Base-by-base conservation (phyloP, 53 echinoderm and acorn worm species). In the Holothuria leucospilota region DNA sequence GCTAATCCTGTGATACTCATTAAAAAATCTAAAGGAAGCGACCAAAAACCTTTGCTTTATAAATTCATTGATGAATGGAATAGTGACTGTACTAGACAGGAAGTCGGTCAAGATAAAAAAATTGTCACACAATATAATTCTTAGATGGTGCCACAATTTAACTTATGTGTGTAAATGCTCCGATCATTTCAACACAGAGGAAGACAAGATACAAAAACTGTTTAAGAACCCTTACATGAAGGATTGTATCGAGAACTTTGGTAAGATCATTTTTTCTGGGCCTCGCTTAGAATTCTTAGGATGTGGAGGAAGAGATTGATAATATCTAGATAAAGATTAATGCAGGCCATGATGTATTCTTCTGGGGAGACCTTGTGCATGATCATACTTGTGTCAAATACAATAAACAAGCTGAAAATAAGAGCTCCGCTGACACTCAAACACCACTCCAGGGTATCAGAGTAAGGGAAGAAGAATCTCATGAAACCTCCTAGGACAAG, bases 291-390 rank as follows among this genome's bases (percentile, higher is more conserved):
- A 59, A 97, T 95, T 40, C 98, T 79, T 4, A 97, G 90, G 20
- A 97, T 95, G 85, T 97, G 93, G 42, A 97, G 85, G 82, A 97
- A 97, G 27, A 97, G 92, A 63, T 97, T 97, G 84, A 97, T 91
- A 29, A 97, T 88, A 63, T 97, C 98, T 69, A 97, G 72, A 85
- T 97, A 97, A 2, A 97, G 90, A 59, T 93, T 97, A 90, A 97
- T 97, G 69, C 93, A 89, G 46, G 95, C 98, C 56, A 93, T 63
- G 85, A 97, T 93, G 90, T 97, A 97, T 53, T 97, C 98, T 83
- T 97, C 98, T 13, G 98, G 93, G 8, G 98, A 97, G 25, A 97
- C 53, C 84, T 97, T 97, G 77, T 95, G 95, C 98, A 97, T 97
- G 81, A 97, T 81, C 78, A 95, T 78, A 71, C 95, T 91, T 70